phyloP scores from a whole-genome alignment of 1,140 invertebrate species.

The Apis laboriosa region DNA sequence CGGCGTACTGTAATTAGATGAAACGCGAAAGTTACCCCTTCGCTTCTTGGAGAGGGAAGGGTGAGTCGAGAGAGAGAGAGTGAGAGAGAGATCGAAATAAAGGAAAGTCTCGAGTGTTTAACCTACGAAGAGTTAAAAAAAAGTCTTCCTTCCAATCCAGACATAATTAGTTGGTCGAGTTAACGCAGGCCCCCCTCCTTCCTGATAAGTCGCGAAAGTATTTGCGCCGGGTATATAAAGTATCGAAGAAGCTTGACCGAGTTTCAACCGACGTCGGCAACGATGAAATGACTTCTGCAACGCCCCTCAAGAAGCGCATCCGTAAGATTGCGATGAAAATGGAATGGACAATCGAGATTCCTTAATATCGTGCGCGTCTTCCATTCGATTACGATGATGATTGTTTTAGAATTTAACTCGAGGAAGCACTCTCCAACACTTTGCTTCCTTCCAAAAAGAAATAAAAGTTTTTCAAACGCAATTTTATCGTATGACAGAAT shows the following conservation, averaged over 20 bases:
- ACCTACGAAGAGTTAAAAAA: no score
- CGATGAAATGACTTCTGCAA: conserved; percentile 6
- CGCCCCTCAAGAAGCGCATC: neutral
- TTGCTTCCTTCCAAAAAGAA: no score
- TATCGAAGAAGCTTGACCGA: conserved; percentile 31
- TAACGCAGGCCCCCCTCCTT: neutral
- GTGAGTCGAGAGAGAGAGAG: neutral
- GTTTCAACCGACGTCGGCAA: neutral
- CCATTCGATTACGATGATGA: neutral
- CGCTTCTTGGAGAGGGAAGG: neutral
- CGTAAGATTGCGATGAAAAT: conserved; percentile 18
- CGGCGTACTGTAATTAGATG: neutral
- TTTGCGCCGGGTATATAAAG: neutral
- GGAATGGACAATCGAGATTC: neutral
- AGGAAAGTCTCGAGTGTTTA: conserved; percentile 14
- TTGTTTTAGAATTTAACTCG: no score
- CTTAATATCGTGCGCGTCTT: neutral
- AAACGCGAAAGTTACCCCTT: neutral
- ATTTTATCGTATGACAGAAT: no score
- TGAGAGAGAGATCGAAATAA: conserved; percentile 29
- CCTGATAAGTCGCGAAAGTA: conserved; percentile 27
- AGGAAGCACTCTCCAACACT: no score
- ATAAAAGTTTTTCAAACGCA: no score
- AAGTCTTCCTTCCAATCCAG: neutral
- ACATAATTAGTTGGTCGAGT: conserved; percentile 37